Conservation (phyloP, 2,888 invertebrate species). For the Aelia acuminata region DNA sequence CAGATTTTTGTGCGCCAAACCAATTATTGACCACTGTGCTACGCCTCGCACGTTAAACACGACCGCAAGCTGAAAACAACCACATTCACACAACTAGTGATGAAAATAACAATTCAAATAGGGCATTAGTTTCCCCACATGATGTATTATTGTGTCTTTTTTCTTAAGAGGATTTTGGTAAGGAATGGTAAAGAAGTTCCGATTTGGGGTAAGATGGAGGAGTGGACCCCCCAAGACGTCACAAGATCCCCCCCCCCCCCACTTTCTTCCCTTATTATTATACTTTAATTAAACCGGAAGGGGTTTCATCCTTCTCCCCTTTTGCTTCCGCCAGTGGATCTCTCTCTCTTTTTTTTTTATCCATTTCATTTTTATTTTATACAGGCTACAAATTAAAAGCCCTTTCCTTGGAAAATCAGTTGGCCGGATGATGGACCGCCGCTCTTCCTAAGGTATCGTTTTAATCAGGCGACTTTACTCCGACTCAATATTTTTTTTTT, state of each 20-base stretch:
- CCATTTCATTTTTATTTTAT: slow-evolving; percentile 44
- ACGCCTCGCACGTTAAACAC: no score
- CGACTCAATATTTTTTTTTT: no score
- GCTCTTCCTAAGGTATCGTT: neutral
- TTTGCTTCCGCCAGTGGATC: slow-evolving; percentile 25
- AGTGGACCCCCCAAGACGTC: slow-evolving; percentile 26
- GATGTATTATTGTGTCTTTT: no score
- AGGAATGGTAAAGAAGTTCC: slow-evolving; percentile 18
- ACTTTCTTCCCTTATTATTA: slow-evolving; percentile 52
- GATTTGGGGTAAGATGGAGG: neutral
- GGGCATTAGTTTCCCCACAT: no score
- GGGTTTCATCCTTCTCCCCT: slow-evolving; percentile 45
- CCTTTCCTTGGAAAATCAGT: neutral
- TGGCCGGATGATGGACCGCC: neutral
- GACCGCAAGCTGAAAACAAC: no score
- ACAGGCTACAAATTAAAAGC: slow-evolving; percentile 47
- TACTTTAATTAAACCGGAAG: slow-evolving; percentile 58
- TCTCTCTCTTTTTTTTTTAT: neutral
- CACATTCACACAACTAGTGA: no score
- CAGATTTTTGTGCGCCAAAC: no score
- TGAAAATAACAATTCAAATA: no score
- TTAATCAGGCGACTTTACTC: neutral
- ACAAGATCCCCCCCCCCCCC: neutral
- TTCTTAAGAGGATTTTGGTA: no score
- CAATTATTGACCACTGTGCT: no score